These are phyloP conservation scores for Cotesia vestalis DNA, from an alignment of 1,140 invertebrate genomes.

Conservation along the genomic window DNA sequence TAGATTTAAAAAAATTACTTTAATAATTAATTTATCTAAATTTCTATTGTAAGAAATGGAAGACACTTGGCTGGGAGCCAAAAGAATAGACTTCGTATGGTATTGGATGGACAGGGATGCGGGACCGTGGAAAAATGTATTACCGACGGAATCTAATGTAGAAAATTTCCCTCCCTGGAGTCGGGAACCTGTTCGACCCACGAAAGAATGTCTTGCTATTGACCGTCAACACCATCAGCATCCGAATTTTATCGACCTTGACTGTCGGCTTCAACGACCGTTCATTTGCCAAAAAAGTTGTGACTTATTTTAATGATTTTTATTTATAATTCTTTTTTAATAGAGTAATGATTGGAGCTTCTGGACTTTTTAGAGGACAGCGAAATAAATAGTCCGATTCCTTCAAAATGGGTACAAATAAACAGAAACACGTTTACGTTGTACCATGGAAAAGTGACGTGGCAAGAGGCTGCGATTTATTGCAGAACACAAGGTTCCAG, in stretches of 20 bases:
- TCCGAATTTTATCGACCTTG: slow-evolving; percentile 49
- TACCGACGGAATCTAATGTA: slow-evolving; percentile 39
- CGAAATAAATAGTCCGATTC: slow-evolving; percentile 40
- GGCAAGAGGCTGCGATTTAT: slow-evolving; percentile 45
- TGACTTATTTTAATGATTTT: background rate
- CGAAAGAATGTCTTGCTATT: slow-evolving; percentile 48
- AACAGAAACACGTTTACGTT: slow-evolving; percentile 42
- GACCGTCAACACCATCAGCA: slow-evolving; percentile 40
- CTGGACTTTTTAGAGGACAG: slow-evolving; percentile 32
- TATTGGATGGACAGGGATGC: slow-evolving; percentile 42
- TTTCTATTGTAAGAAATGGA: slow-evolving; percentile 38
- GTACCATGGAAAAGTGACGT: slow-evolving; percentile 47
- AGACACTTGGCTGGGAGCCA: slow-evolving; percentile 47
- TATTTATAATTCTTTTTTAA: slow-evolving; percentile 1
- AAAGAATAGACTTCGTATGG: slow-evolving; percentile 44
- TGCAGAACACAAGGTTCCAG: slow-evolving; percentile 45
- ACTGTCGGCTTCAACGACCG: slow-evolving; percentile 46
- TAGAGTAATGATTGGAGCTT: background rate
- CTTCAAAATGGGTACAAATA: slow-evolving; percentile 47
- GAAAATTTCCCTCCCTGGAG: slow-evolving; percentile 49
- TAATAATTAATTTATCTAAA: too few relatives aligned
- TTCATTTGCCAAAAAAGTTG: slow-evolving; percentile 51
- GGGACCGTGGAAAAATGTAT: slow-evolving; percentile 33
- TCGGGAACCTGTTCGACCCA: slow-evolving; percentile 41
- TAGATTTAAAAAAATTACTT: too few relatives aligned